Evolutionary conservation across 2,797 vertebrate species (phyloP).

Genomic region (Aeoliscus strigatus): DNA sequence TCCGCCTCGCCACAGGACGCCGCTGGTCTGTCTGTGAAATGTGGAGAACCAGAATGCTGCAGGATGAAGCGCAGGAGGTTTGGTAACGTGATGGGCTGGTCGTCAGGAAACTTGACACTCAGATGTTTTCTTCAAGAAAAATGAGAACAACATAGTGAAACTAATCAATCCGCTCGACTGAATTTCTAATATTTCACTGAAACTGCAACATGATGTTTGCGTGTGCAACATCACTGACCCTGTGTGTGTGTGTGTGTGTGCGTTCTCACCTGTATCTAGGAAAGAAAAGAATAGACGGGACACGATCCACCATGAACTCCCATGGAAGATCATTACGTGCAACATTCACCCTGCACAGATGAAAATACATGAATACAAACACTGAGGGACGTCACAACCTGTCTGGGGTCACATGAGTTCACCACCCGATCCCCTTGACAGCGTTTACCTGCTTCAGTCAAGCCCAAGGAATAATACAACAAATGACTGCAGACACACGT

Average conservation of each 20-base stretch:
- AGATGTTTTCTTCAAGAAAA: constrained; percentile 62
- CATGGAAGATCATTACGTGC: constrained; percentile 94
- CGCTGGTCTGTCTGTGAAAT: background rate
- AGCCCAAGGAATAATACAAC: no score
- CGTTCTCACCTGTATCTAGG: constrained; percentile 83
- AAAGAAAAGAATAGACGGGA: constrained; percentile 90
- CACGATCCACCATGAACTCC: constrained; percentile 94
- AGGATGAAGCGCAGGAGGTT: constrained; percentile 74
- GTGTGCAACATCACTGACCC: no score
- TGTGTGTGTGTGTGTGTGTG: background rate
- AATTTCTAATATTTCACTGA: no score
- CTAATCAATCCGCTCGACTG: no score
- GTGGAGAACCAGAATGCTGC: constrained; percentile 55
- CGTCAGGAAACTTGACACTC: constrained; percentile 71
- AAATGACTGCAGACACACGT: no score
- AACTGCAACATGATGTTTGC: no score
- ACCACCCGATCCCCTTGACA: no score
- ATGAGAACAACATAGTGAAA: no score
- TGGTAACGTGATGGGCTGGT: constrained; percentile 68
- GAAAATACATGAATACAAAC: background rate
- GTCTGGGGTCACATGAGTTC: no score
- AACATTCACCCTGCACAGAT: constrained; percentile 82
- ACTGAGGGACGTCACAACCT: no score
- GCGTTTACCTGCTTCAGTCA: no score
- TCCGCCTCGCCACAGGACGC: fast-evolving